Conservation (phyloP, 2,113 vertebrate genomes). For the Ahaetulla prasina region DNA sequence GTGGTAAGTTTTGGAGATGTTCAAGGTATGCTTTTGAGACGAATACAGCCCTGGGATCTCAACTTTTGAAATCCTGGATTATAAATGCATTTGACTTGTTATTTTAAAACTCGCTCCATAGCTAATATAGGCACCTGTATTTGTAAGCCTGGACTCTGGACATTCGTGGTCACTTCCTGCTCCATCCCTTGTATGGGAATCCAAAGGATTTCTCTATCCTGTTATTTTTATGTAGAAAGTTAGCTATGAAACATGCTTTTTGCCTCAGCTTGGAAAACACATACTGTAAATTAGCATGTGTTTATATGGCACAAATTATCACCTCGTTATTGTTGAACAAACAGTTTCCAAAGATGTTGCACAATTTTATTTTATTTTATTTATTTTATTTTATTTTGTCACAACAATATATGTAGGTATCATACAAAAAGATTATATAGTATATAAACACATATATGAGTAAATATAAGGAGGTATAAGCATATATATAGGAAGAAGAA, state of each 20-base stretch:
- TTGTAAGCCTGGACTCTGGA: not conserved
- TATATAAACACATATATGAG: too few relatives aligned
- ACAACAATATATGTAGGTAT: too few relatives aligned
- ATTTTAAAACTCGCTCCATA: not conserved
- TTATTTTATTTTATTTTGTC: too few relatives aligned
- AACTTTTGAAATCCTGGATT: not conserved
- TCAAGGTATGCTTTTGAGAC: not conserved
- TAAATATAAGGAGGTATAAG: too few relatives aligned
- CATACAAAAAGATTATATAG: too few relatives aligned
- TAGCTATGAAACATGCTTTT: not conserved
- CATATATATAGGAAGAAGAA: too few relatives aligned
- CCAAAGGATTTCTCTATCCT: not conserved
- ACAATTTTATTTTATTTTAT: too few relatives aligned
- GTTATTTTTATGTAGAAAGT: not conserved
- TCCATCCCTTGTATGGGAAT: not conserved
- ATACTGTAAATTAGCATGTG: not conserved
- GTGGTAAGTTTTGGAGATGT: not conserved
- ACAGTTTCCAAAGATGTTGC: not conserved
- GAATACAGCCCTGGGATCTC: not conserved
- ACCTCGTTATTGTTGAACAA: not conserved
- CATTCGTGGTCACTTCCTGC: not conserved
- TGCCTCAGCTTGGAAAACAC: not conserved
- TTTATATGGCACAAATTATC: not conserved
- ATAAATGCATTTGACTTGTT: not conserved
- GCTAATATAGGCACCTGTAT: not conserved